Evolutionary conservation across 2,797 vertebrate species (phyloP), one percentile per base, ranked within the genome.

Genomic region (Hydrolagus colliei): DNA sequence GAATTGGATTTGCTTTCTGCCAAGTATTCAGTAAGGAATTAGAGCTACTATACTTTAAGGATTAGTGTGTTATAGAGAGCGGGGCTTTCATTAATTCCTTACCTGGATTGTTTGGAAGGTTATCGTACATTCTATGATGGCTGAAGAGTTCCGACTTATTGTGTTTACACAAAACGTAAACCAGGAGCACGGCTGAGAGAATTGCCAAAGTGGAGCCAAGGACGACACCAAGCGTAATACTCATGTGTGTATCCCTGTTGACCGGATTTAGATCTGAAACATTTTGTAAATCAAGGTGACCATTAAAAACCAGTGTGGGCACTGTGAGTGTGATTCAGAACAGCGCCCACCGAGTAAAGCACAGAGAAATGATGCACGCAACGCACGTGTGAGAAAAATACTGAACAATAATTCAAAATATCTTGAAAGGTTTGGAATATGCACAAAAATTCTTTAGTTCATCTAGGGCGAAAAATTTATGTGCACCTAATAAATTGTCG

Each of bases 121-220:
- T 94, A 0, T 97, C 96, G 2, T 96, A 95, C 89, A 98, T 93
- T 87, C 97, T 93, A 73, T 92, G 94, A 91, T 97, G 97, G 73
- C 92, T 92, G 91, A 98, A 97, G 0, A 88, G 90, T 75, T 91
- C 93, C 0, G 88, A 87, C 74, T 93, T 93, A 86, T 88, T 95
- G 87, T 88, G 95, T 62, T 91, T 93, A 88, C 93, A 91, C 87
- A 94, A 85, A 86, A 95, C 78, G 87, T 94, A 96, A 20, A 90
- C 91, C 87, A 91, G 91, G 86, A 96, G 86, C 62, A 90, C 93
- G 87, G 96, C 91, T 22, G 93, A 65, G n/a, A 89, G 87, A 86
- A 92, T 92, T 9, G 90, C 93, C 87, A 96, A 86, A 3, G 92
- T 91, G 1, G 89, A 91, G 74, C 93, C 96, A 88, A 96, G 88